Evolutionary conservation across 2,113 vertebrate genomes (phyloP).

Genomic region (Odontesthes bonariensis): DNA sequence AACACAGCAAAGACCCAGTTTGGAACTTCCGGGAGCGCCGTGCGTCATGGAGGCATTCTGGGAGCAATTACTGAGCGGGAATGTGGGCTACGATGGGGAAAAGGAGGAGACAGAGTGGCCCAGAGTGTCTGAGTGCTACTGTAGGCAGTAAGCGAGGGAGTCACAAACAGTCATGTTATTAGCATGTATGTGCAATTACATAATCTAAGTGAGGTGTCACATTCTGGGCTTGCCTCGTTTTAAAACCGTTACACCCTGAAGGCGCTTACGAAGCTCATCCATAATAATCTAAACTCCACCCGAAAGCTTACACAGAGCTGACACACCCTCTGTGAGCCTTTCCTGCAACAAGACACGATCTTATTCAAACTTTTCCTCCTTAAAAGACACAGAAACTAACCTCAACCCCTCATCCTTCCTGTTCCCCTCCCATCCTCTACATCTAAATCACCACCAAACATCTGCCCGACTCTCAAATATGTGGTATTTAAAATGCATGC

Average conservation of each 20-base stretch:
- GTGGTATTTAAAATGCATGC: too few species aligned
- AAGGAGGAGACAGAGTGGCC: slow-evolving; percentile 46
- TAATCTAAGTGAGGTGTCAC: not conserved
- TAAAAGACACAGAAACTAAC: not conserved
- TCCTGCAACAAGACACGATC: slow-evolving; percentile 5
- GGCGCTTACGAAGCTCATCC: slow-evolving; percentile 18
- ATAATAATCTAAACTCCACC: slow-evolving; percentile 14
- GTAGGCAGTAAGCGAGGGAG: slow-evolving; percentile 33
- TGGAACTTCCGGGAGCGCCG: slow-evolving; percentile 55
- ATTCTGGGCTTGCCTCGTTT: slow-evolving; percentile 6
- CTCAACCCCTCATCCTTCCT: too few species aligned
- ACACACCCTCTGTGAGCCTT: slow-evolving; percentile 19
- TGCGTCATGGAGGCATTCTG: slow-evolving; percentile 72
- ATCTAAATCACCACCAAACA: too few species aligned
- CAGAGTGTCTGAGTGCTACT: slow-evolving; percentile 50
- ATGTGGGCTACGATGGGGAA: slow-evolving; percentile 47
- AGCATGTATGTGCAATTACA: not conserved
- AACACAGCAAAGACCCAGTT: slow-evolving; percentile 32
- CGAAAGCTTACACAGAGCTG: not conserved
- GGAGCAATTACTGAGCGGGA: slow-evolving; percentile 72
- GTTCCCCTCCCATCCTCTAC: too few species aligned
- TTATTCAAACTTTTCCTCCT: not conserved
- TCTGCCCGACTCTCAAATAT: too few species aligned
- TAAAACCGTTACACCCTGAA: not conserved
- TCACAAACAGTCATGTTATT: slow-evolving; percentile 34